phyloP scores from a whole-genome alignment of 2,113 vertebrate species.

The Lonchura striata region DNA sequence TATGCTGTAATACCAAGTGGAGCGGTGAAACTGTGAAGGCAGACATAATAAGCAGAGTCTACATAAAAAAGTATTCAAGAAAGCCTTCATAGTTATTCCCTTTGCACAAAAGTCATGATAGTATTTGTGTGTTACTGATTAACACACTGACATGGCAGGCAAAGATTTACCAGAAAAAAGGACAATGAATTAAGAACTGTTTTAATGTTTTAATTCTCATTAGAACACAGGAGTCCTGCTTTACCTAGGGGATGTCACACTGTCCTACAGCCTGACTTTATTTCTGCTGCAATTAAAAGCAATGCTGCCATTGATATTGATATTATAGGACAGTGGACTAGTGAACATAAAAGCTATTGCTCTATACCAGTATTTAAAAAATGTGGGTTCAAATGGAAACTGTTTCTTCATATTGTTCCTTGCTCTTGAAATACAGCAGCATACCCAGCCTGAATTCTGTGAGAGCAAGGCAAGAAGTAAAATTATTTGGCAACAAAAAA shows the following conservation, averaged over 20 bases:
- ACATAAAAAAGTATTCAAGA: neutral
- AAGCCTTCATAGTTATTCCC: neutral
- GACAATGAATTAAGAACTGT: neutral
- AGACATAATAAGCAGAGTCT: neutral
- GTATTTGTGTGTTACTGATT: fast-evolving
- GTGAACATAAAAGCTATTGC: neutral
- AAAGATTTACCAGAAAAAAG: neutral
- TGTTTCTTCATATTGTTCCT: neutral
- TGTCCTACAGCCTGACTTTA: neutral
- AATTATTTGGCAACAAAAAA: neutral
- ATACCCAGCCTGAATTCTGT: neutral
- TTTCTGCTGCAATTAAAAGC: neutral
- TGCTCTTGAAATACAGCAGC: neutral
- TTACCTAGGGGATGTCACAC: neutral
- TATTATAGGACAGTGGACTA: neutral
- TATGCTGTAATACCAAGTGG: neutral
- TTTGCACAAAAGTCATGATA: neutral
- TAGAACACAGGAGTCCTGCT: neutral
- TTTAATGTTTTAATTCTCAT: neutral
- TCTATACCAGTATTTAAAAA: neutral
- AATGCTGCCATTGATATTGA: neutral
- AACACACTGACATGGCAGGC: neutral
- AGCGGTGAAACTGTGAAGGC: neutral
- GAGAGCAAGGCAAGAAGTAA: neutral
- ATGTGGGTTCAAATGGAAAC: neutral